Percentiles rank a stretch among this genome's conserved stretches.
Conservation (phyloP, 2,888 invertebrate genomes). For the Allophyes oxyacanthae region DNA sequence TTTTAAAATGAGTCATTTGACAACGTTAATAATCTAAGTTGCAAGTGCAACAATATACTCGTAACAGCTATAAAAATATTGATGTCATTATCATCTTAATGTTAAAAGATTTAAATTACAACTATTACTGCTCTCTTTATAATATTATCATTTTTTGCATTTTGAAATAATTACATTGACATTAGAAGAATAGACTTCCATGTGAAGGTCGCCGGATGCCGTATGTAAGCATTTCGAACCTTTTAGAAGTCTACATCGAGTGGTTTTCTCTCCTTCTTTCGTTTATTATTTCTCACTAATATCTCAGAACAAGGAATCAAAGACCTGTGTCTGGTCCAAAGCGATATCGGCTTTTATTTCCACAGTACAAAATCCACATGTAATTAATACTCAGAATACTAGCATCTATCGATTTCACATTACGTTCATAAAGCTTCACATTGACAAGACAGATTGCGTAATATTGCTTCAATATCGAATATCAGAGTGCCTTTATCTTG, state of each 20-base stretch:
- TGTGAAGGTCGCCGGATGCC: too few species aligned
- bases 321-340: too few species aligned
- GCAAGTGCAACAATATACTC: conserved; percentile 1
- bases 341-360: conserved; percentile 11
- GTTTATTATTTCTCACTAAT: too few species aligned
- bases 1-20: conserved; percentile 33
- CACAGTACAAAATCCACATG: conserved; percentile 23
- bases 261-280: too few species aligned
- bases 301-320: too few species aligned
- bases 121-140: too few species aligned
- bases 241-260: too few species aligned
- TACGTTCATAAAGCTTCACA: conserved; percentile 35
- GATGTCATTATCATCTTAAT: conserved; percentile 7
- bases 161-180: too few species aligned
- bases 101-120: too few species aligned
- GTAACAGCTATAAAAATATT: conserved; percentile 7
- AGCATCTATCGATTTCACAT: conserved; percentile 43
- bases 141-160: too few species aligned
- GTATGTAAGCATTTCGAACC: too few species aligned
- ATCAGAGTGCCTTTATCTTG: conserved; percentile 51
- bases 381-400: conserved; percentile 33
- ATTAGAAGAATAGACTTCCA: too few species aligned
- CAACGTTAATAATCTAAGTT: conserved; percentile 20
- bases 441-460: conserved; percentile 20
- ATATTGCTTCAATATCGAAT: conserved; percentile 40